Base-by-base conservation (phyloP, 1,140 invertebrate species). In the Melipona quadrifasciata region DNA sequence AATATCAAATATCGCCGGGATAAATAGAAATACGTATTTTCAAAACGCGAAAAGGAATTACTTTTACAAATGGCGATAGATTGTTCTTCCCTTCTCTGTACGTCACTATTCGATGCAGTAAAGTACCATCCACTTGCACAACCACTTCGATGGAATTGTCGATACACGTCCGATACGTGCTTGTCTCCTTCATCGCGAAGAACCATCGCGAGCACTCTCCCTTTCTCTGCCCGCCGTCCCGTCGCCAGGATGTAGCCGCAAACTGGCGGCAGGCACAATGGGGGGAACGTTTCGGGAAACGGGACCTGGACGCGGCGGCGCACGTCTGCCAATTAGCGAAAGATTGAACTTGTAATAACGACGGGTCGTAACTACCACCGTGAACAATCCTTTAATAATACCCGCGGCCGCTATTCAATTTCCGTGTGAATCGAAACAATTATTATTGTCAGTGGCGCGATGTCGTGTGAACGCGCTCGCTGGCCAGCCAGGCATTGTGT, bases 351-450 rank as follows among this genome's bases (percentile, higher is more conserved):
- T 64, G 70, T 65, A 84, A 77, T 67, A 85, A 88, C 86, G 57
- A 53, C 55, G 64, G 64, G 68, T 24, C 57, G 80, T 68, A 82
- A 88, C 86, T 55, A 82, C 55, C 68, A 31, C 21, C 57, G 55
- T 55, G 82, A 39, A 61, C 67, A 64, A 79, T 72, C 82, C 55
- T 84, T 84, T 64, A 70, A 84, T 84, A 84, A 79, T 72, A 72
- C 67, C 82, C 55, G 39, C 31, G 34, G 51, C 61, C 39, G 39
- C 86, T 82, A 87, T 89, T 88, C 82, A 89, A 89, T 89, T 89
- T 89, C 83, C 74, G 31, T 64, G 19, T 85, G 87, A 88, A 89
- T 88, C 84, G 87, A 89, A 89, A 89, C 87, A 89, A 89, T 89
- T 84, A 89, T 89, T 89, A 89, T 85, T 84, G 86, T 88, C 76